Evolutionary conservation across 1,140 invertebrate genomes (phyloP), one percentile per base, ranked within the genome.

Genomic region (Cydia pomonella): DNA sequence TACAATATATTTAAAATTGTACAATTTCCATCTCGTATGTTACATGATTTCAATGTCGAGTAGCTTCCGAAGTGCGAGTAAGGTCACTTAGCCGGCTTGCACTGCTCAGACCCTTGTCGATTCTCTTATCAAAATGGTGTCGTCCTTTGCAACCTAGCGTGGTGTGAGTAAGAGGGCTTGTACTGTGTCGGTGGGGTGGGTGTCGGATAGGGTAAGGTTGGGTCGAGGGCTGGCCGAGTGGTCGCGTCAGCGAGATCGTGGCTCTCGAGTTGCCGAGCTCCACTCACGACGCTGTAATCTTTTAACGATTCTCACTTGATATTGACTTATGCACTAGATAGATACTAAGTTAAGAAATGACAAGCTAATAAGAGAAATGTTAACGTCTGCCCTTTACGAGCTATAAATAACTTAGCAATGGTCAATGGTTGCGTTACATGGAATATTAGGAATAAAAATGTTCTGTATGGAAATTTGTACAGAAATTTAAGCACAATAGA

Each of bases 251-350:
- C 77, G 53, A 29, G 29, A 69, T 33, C 64, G 64, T 50, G 27
- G 33, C 66, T 41, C 69, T 76, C 73, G 41, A 73, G 59, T 23
- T 7, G 53, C 1, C n/a, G 72, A 18, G 64, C n/a, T 33, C 73
- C 74, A 77, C 76, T 75, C 74, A 79, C 74, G 73, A 69, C 64
- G 16, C 16, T 77, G 74, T 81, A 81, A 79, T 81, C 72, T 78
- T 72, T 77, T 76, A 76, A 80, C 75, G 75, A 74, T 69, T 69
- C 64, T 33, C 64, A 69, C 29, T 69, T 1, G 64, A 69, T 69
- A 69, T 38, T 69, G 33, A 33, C 64, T 38, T 33, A 33, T 21
- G n/a, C n/a, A 69, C 16, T n/a, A 69, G 16, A 13, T 63, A 63
- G 41, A 44, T 16, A 4, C 53, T 50, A 21, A 53, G 53, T 23